Conservation (phyloP, 92 coral and sea anemone genomes). For the Hydrozoanthus gracilis region DNA sequence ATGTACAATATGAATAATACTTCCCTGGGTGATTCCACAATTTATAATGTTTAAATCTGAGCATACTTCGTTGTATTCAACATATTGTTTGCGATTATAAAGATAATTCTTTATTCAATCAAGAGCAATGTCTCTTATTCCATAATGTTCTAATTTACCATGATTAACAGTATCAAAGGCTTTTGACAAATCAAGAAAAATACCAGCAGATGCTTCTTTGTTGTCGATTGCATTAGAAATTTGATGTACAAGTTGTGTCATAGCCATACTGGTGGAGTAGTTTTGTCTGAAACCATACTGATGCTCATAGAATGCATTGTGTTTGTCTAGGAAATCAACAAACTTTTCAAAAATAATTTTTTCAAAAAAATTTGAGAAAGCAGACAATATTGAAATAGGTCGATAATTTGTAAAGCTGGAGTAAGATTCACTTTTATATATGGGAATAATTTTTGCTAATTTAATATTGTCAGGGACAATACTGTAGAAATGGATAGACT, state of each 20-base stretch:
- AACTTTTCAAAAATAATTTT: constrained; percentile 2
- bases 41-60: background rate
- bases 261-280: constrained; percentile 14
- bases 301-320: constrained; percentile 4
- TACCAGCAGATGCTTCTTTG: constrained; percentile 21
- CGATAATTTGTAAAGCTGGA: constrained; percentile 16
- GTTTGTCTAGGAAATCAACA: constrained; percentile 14
- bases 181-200: constrained; percentile 11
- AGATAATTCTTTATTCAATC: background rate
- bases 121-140: background rate
- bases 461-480: constrained; percentile 23
- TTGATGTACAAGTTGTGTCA: constrained; percentile 11
- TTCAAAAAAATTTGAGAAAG: background rate
- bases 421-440: constrained; percentile 11
- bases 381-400: background rate
- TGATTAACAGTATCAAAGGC: background rate
- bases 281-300: constrained; percentile 5
- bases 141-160: too few species aligned
- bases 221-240: background rate
- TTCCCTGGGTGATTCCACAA: background rate
- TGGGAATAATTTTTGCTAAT: constrained; percentile 15
- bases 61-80: background rate
- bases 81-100: background rate
- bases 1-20: background rate
- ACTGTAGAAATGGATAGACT: constrained; percentile 15